Conservation (phyloP, 2,113 vertebrate genomes). For the Chrysemys picta region DNA sequence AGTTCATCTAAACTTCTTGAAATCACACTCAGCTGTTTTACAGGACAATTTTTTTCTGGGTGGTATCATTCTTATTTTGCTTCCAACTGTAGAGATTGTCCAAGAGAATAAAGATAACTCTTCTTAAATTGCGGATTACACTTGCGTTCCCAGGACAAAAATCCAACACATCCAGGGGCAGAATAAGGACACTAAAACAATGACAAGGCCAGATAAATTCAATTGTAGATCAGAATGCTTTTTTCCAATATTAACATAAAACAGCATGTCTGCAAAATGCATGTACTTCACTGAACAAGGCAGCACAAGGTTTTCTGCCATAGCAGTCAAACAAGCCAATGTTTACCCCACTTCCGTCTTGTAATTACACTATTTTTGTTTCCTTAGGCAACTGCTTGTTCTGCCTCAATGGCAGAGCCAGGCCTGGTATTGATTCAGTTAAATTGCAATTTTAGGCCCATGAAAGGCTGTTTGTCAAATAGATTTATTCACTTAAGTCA, state of each 20-base stretch:
- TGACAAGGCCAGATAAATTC: background rate
- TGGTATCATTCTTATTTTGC: background rate
- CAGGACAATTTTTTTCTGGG: background rate
- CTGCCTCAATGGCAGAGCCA: slow-evolving; percentile 21
- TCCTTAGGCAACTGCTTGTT: slow-evolving; percentile 42
- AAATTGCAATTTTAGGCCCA: slow-evolving; percentile 18
- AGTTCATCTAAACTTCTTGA: background rate
- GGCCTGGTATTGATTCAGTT: slow-evolving; percentile 40
- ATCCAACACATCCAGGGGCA: background rate
- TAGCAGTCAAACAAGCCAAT: slow-evolving; percentile 3
- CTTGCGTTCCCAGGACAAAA: background rate
- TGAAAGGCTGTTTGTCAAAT: background rate
- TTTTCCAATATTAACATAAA: background rate
- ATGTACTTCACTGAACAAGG: slow-evolving; percentile 8
- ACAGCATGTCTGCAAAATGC: slow-evolving; percentile 32
- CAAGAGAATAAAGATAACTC: background rate
- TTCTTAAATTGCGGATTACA: background rate
- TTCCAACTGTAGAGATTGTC: background rate
- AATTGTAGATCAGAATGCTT: slow-evolving; percentile 12
- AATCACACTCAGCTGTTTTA: background rate
- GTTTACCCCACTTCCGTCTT: slow-evolving; percentile 26
- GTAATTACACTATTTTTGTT: slow-evolving; percentile 8
- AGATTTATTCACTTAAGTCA: background rate
- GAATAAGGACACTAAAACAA: background rate
- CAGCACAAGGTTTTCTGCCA: background rate